Evolutionary conservation across 2,113 vertebrate genomes (phyloP).

Genomic region (Ptychochromis oligacanthus): DNA sequence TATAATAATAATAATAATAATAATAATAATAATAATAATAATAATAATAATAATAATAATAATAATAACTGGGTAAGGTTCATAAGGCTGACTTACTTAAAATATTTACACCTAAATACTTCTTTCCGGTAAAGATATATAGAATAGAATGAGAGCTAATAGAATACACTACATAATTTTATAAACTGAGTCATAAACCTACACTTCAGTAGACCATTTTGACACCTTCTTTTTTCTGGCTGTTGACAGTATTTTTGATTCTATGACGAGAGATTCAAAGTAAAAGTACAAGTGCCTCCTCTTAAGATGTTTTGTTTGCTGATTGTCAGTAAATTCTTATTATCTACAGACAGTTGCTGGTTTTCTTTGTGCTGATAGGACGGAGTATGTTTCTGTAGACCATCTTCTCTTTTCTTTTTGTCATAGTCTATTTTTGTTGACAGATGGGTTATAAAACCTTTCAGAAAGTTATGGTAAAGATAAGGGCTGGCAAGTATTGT

Average conservation of each 20-base stretch:
- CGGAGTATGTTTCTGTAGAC: neutral
- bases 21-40: accelerated
- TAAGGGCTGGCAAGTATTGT: neutral
- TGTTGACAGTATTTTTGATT: neutral
- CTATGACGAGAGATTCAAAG: neutral
- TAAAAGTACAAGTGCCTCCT: neutral
- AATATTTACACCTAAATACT: neutral
- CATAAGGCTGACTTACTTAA: neutral
- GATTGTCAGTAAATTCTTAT: neutral
- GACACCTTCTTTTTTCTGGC: neutral
- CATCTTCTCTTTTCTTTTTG: neutral
- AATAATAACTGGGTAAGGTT: neutral
- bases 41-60: neutral
- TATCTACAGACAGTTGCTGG: too few relatives aligned
- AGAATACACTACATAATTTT: neutral
- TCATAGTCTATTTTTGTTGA: neutral
- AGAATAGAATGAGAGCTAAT: too few relatives aligned
- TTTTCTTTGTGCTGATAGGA: neutral
- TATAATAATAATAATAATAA: accelerated
- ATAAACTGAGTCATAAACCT: neutral
- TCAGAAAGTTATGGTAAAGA: neutral
- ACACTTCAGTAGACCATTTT: neutral
- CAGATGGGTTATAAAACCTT: neutral
- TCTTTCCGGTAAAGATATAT: neutral
- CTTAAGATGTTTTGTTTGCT: neutral